Conservation (phyloP, 2,888 invertebrate species). For the Entomobrya proxima region DNA sequence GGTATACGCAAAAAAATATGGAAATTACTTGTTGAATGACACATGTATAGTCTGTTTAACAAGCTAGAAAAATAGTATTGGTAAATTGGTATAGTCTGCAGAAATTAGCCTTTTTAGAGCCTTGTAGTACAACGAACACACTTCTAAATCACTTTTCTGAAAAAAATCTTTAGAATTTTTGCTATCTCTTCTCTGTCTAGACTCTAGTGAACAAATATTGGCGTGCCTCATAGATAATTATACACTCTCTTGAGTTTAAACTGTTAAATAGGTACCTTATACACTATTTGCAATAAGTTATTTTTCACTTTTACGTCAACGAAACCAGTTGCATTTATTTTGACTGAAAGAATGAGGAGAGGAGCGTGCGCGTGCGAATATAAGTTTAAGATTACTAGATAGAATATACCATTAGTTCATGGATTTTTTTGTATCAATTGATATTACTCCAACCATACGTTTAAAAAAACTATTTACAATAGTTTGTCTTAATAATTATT, state of each 20-base stretch:
- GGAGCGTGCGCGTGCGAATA: background rate
- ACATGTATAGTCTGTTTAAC: conserved; percentile 11
- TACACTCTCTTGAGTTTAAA: background rate
- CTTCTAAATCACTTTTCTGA: background rate
- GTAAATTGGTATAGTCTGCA: background rate
- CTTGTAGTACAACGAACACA: background rate
- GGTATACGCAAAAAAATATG: conserved; percentile 32
- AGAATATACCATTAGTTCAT: background rate
- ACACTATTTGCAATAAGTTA: background rate
- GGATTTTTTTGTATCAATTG: background rate
- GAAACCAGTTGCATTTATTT: conserved; percentile 52
- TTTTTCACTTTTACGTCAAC: background rate
- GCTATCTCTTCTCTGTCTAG: background rate
- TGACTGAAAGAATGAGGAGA: conserved; percentile 30
- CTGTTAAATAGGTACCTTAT: background rate
- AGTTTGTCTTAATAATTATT: background rate
- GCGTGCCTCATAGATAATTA: no score
- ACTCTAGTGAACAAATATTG: conserved; percentile 7
- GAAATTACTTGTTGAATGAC: conserved; percentile 56
- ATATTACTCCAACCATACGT: background rate
- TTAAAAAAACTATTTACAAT: background rate
- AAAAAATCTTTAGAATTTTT: background rate
- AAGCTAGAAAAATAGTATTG: background rate
- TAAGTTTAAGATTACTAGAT: background rate
- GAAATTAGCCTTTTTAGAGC: background rate